phyloP scores from a whole-genome alignment of 2,888 invertebrate species.

The Macrophya annulata region DNA sequence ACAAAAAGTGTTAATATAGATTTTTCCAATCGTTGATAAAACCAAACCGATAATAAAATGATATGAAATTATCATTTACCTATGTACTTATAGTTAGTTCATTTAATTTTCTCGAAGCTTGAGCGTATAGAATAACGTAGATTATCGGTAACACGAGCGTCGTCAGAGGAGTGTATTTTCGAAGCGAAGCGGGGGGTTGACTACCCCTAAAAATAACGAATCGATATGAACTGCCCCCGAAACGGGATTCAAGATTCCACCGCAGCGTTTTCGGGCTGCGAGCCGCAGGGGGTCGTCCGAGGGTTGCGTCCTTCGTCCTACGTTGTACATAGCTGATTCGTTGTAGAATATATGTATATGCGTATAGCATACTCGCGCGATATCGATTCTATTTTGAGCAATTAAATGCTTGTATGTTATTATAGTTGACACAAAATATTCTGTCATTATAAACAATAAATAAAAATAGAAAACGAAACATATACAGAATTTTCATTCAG shows the following conservation, averaged over 20 bases:
- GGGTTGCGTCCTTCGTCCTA: conserved; percentile 52
- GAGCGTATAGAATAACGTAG: background rate
- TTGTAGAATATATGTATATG: background rate
- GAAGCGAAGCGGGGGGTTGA: conserved; percentile 68
- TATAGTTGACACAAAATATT: background rate
- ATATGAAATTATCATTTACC: background rate
- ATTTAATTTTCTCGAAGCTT: background rate
- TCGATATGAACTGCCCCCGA: conserved; percentile 73
- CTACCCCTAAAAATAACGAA: conserved; percentile 76
- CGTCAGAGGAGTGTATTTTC: conserved; percentile 64
- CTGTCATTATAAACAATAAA: background rate
- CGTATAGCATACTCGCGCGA: conserved; percentile 21
- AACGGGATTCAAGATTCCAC: conserved; percentile 61
- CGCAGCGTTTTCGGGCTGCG: conserved; percentile 51
- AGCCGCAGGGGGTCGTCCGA: conserved; percentile 54
- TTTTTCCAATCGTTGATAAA: background rate
- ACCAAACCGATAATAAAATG: background rate
- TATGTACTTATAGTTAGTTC: background rate
- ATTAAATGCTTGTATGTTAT: conserved; percentile 30
- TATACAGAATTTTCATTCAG: background rate
- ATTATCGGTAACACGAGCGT: conserved; percentile 45
- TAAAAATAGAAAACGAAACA: background rate
- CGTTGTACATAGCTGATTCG: conserved; percentile 17
- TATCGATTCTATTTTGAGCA: conserved; percentile 40
- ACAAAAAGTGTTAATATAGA: background rate